These are phyloP conservation scores for Pterostichus niger DNA, from an alignment of 2,888 invertebrate species.

Conservation along the genomic window DNA sequence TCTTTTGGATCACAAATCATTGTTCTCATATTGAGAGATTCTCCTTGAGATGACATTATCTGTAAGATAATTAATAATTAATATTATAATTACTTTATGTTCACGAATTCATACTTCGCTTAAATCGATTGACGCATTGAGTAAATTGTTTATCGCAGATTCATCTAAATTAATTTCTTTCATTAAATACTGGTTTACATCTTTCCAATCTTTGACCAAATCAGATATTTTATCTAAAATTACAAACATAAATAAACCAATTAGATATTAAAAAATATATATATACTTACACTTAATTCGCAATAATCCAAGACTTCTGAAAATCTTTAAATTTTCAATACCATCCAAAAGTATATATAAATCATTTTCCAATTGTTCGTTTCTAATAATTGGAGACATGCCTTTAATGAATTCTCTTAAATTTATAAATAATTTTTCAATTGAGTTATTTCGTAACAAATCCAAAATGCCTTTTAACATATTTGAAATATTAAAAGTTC, in stretches of 20 bases:
- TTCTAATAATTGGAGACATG: conserved; percentile 76
- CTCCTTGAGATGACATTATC: conserved; percentile 60
- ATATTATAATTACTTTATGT: background rate
- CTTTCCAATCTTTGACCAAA: conserved; percentile 71
- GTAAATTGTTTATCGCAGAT: conserved; percentile 29
- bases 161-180: conserved; percentile 49
- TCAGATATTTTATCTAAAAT: conserved; percentile 74
- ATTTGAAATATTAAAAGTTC: conserved; percentile 75
- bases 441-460: conserved; percentile 77
- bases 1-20: conserved; percentile 73
- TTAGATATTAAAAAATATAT: conserved; percentile 13
- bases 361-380: conserved; percentile 75
- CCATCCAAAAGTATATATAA: conserved; percentile 76
- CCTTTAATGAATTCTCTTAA: conserved; percentile 77
- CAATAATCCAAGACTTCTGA: conserved; percentile 77
- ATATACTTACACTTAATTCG: conserved; percentile 77
- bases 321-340: conserved; percentile 76
- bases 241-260: conserved; percentile 41
- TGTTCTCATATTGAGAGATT: conserved; percentile 73
- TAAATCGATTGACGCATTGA: conserved; percentile 58
- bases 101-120: conserved; percentile 28
- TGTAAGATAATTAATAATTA: conserved; percentile 21
- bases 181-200: conserved; percentile 47
- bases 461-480: conserved; percentile 77
- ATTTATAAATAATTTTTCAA: conserved; percentile 77